These are phyloP conservation scores for Notechis scutatus DNA, from an alignment of 2,113 vertebrate genomes.

Conservation along the genomic window DNA sequence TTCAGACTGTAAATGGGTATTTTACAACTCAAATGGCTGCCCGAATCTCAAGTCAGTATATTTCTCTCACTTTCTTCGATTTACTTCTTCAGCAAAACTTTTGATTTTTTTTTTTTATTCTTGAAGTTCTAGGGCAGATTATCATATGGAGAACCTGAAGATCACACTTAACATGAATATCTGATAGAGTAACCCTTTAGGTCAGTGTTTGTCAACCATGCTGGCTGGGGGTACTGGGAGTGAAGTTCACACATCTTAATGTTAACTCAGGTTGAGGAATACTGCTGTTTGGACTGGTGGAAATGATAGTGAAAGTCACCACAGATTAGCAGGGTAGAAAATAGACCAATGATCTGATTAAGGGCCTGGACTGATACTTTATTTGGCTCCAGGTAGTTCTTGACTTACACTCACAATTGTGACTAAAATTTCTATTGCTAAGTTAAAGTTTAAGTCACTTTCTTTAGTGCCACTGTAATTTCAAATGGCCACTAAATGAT, in stretches of 20 bases:
- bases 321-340: neutral
- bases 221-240: too few relatives aligned
- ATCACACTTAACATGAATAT: neutral
- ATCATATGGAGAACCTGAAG: neutral
- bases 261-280: neutral
- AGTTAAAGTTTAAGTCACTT: neutral
- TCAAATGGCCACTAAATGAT: neutral
- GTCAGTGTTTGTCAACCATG: too few relatives aligned
- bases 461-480: neutral
- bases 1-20: neutral
- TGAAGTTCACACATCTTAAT: too few relatives aligned
- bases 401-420: neutral
- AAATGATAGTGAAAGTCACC: neutral
- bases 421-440: neutral
- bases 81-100: neutral
- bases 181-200: neutral
- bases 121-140: neutral
- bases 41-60: neutral
- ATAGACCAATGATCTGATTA: neutral
- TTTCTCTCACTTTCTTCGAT: neutral
- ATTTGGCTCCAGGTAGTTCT: neutral
- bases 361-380: neutral
- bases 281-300: neutral
- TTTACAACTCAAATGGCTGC: neutral
- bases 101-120: neutral